Percentiles rank a stretch among this genome's conserved stretches.
These are phyloP conservation scores for Camptogramma bilineatum DNA, from an alignment of 2,888 invertebrate genomes.

Conservation along the genomic window DNA sequence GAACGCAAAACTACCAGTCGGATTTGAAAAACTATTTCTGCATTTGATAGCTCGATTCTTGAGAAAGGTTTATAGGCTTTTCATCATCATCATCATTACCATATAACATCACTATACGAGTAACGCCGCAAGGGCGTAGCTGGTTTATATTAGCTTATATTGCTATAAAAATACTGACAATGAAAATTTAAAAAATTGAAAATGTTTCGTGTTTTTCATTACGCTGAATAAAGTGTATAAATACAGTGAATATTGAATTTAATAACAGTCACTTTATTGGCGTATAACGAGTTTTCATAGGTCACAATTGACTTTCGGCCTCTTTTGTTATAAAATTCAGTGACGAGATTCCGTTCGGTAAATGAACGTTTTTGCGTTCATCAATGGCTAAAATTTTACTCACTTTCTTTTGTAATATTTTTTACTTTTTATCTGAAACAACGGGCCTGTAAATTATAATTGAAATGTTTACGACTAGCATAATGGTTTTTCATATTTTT, in stretches of 20 bases:
- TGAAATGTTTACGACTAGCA: no score
- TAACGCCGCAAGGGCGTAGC: no score
- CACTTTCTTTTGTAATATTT: background rate
- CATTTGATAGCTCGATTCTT: no score
- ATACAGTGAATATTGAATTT: constrained; percentile 16
- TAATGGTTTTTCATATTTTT: no score
- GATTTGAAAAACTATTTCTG: no score
- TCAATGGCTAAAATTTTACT: background rate
- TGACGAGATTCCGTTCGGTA: background rate
- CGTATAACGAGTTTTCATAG: constrained; percentile 22
- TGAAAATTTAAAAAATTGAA: background rate
- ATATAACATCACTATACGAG: no score
- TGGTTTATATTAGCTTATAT: constrained; percentile 13
- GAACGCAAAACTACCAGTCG: no score
- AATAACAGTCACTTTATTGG: constrained; percentile 23
- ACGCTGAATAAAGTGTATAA: constrained; percentile 7
- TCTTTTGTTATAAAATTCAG: constrained; percentile 1
- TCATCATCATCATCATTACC: no score
- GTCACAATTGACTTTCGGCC: constrained; percentile 11
- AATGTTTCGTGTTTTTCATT: constrained; percentile 20
- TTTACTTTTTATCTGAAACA: background rate
- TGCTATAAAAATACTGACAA: constrained; percentile 15
- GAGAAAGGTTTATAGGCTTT: no score
- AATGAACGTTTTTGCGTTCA: background rate
- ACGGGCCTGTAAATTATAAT: no score